Base-by-base conservation (phyloP, 2,113 vertebrate genomes). In the Brachyistius frenatus region DNA sequence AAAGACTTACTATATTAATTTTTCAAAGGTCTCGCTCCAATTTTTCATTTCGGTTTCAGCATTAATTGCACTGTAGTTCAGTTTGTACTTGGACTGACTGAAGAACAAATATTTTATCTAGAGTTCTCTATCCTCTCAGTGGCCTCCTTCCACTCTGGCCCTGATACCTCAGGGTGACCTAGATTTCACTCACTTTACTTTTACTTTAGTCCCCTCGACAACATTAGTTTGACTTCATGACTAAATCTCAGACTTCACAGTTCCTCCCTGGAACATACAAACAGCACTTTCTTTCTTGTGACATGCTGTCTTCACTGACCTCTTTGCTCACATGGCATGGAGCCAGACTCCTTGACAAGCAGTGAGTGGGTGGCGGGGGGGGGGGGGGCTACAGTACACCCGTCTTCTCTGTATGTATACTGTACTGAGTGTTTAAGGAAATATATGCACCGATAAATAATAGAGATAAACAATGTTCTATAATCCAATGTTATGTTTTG, bases 401-500 rank as follows among this genome's bases (percentile, higher is more conserved):
- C 37, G 36, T 37, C 46, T 3, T 47, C n/a, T 6, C 49, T 56
- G 13, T 33, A 23, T 10, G 32, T 3, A n/a, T 16, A 54, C 23
- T 53, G 1, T 33, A 2, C 6, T 7, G 2, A 41, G 3, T 16
- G 49, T 55, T 79, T 46, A 30, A 23, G 46, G 61, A 33, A 47
- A 76, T 52, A 76, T 7, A 32, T 61, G 60, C 0, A 46, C 46
- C 30, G 14, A 75, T 70, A 73, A 83, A 70, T 85, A 62, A 79
- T 71, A 53, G 6, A 49, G 52, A 86, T 30, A 64, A 76, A 76
- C 49, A 82, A 54, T 50, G 56, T 71, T 61, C 14, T 16, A 35
- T 83, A 75, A 89, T 88, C 64, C 33, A 75, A 72, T 82, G 65
- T 15, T 73, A 72, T 82, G 65, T 15, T 73, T 36, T 55, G 70